Conservation (phyloP, 2,797 vertebrate species). For the Karalla daura region DNA sequence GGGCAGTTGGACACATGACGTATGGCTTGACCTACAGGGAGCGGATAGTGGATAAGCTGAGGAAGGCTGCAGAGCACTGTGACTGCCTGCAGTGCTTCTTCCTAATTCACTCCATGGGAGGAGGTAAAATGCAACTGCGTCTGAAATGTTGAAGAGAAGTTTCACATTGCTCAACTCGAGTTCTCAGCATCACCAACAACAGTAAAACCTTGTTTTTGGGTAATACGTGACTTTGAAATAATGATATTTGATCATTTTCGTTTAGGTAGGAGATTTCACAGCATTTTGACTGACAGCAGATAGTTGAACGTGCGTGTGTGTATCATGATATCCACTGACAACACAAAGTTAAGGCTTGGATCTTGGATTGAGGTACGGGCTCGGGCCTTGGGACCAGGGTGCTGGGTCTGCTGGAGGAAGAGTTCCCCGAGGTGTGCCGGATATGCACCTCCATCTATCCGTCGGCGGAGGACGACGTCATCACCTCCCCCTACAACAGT, state of each 20-base stretch:
- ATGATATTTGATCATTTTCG: too few species aligned
- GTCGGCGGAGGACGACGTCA: slow-evolving; percentile 93
- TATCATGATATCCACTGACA: too few species aligned
- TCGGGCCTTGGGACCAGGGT: slow-evolving; percentile 95
- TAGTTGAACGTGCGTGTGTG: neutral
- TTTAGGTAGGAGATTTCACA: neutral
- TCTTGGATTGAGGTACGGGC: slow-evolving; percentile 87
- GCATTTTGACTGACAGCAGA: neutral
- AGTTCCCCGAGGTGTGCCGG: slow-evolving; percentile 94
- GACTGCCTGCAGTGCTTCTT: slow-evolving; percentile 98
- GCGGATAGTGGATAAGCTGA: slow-evolving; percentile 90
- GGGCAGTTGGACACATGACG: slow-evolving; percentile 92
- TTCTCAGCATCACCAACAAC: neutral
- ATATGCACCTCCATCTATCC: slow-evolving; percentile 94
- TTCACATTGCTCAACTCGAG: neutral
- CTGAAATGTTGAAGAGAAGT: neutral
- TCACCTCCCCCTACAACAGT: slow-evolving; percentile 98
- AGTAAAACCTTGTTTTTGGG: too few species aligned
- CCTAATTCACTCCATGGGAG: slow-evolving; percentile 98
- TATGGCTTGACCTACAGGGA: slow-evolving; percentile 91
- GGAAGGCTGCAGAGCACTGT: slow-evolving; percentile 91
- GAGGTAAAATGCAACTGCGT: slow-evolving; percentile 84
- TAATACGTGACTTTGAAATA: too few species aligned
- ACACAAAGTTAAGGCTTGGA: neutral
- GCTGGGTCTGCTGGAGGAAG: slow-evolving; percentile 91